These are phyloP conservation scores for Atherix ibis DNA, from an alignment of 2,888 invertebrate genomes.

Conservation along the genomic window DNA sequence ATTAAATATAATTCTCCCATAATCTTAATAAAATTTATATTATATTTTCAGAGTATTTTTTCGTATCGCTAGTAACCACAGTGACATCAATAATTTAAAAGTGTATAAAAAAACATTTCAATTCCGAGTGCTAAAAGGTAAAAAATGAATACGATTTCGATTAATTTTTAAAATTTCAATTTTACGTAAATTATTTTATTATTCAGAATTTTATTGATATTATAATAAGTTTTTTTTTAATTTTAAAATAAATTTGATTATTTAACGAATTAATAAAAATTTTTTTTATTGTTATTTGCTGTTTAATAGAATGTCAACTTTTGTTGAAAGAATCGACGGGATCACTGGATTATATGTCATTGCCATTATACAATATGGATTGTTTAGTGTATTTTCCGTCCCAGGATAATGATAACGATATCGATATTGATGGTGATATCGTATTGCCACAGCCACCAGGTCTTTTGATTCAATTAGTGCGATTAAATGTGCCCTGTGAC, in stretches of 20 bases:
- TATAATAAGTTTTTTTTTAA: no score
- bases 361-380: conserved; percentile 22
- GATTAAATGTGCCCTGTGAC: conserved; percentile 54
- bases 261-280: no score
- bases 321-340: conserved; percentile 19
- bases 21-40: no score
- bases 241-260: no score
- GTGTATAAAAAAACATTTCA: no score
- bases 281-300: no score
- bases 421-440: conserved; percentile 7
- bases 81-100: conserved; percentile 9
- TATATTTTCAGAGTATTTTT: conserved; percentile 17
- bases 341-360: conserved; percentile 20
- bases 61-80: conserved; percentile 14
- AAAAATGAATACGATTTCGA: no score
- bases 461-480: conserved; percentile 46
- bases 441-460: conserved; percentile 26
- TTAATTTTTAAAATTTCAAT: no score
- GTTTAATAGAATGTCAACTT: conserved; percentile 25
- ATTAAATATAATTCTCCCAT: no score
- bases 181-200: no score
- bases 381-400: conserved; percentile 24
- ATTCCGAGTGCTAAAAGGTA: no score
- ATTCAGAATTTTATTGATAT: no score
- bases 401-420: conserved; percentile 12